A percentile compares a stretch with the other conserved stretches of the same genome.
phyloP scores from a whole-genome alignment of 2,888 invertebrate species.

The Trimorus sp. region DNA sequence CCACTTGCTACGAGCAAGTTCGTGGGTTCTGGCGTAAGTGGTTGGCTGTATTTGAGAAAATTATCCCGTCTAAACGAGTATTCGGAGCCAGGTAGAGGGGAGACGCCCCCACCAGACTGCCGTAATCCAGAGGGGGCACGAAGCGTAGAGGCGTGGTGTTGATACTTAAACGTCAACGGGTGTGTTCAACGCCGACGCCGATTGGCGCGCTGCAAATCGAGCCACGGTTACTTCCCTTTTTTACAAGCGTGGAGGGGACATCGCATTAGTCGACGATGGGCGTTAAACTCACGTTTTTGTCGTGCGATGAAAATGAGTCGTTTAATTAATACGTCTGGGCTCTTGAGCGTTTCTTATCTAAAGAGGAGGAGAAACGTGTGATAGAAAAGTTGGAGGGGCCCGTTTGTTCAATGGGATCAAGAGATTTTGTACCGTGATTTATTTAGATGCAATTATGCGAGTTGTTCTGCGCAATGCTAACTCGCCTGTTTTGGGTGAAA shows the following conservation, averaged over 20 bases:
- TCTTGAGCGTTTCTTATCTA: slow-evolving; percentile 72
- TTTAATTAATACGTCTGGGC: slow-evolving; percentile 81
- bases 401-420: slow-evolving; percentile 41
- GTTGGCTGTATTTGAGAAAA: slow-evolving; percentile 82
- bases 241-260: slow-evolving; percentile 65
- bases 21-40: slow-evolving; percentile 80
- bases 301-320: slow-evolving; percentile 80
- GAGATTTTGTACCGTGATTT: slow-evolving; percentile 60
- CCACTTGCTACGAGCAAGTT: slow-evolving; percentile 59
- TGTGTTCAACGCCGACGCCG: slow-evolving; percentile 64
- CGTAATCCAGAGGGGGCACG: slow-evolving; percentile 35
- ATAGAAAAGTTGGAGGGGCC: slow-evolving; percentile 47
- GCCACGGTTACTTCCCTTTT: slow-evolving; percentile 62
- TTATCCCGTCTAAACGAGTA: slow-evolving; percentile 79
- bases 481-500: background rate
- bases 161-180: slow-evolving; percentile 67
- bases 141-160: slow-evolving; percentile 61
- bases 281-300: slow-evolving; percentile 79
- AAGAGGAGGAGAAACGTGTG: slow-evolving; percentile 62
- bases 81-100: slow-evolving; percentile 71
- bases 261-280: slow-evolving; percentile 76
- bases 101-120: slow-evolving; percentile 46
- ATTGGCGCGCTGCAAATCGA: slow-evolving; percentile 69
- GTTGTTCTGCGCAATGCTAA: slow-evolving; percentile 46
- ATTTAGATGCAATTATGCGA: slow-evolving; percentile 58